Evolutionary conservation across 2,113 vertebrate genomes (phyloP).

Genomic region (Plecotus auritus): DNA sequence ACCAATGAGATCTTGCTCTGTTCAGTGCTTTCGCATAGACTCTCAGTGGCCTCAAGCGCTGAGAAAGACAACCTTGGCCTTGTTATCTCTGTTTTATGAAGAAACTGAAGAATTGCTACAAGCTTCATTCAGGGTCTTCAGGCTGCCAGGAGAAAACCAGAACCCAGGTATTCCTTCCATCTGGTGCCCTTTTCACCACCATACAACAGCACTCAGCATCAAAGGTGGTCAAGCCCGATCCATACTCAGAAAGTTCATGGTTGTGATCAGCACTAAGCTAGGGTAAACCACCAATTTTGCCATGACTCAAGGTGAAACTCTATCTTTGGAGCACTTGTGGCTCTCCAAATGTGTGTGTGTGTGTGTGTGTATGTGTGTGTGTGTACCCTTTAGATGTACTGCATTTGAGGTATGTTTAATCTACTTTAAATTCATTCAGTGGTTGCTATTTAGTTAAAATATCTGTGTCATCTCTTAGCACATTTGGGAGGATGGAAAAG

Average conservation of each 20-base stretch:
- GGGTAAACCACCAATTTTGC: conserved; percentile 40
- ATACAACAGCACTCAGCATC: neutral
- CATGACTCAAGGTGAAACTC: conserved; percentile 49
- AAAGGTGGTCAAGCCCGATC: neutral
- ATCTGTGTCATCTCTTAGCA: neutral
- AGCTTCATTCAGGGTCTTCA: neutral
- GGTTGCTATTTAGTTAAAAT: conserved; percentile 30
- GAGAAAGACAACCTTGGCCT: neutral
- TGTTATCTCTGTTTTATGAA: conserved; percentile 16
- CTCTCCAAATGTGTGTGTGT: neutral
- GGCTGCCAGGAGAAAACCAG: neutral
- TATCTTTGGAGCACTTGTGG: neutral
- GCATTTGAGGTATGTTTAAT: conserved; percentile 24
- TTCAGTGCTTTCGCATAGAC: neutral
- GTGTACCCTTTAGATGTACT: neutral
- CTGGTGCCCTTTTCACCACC: neutral
- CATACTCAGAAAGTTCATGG: neutral
- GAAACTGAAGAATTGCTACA: conserved; percentile 20
- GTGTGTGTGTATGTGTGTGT: neutral
- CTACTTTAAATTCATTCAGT: neutral
- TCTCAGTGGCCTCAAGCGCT: neutral
- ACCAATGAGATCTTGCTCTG: conserved; percentile 17
- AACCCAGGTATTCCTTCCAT: neutral
- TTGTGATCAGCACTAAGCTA: neutral
- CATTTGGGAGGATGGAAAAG: neutral